phyloP scores from a whole-genome alignment of 2,797 vertebrate genomes.

The Alfaro cultratus region DNA sequence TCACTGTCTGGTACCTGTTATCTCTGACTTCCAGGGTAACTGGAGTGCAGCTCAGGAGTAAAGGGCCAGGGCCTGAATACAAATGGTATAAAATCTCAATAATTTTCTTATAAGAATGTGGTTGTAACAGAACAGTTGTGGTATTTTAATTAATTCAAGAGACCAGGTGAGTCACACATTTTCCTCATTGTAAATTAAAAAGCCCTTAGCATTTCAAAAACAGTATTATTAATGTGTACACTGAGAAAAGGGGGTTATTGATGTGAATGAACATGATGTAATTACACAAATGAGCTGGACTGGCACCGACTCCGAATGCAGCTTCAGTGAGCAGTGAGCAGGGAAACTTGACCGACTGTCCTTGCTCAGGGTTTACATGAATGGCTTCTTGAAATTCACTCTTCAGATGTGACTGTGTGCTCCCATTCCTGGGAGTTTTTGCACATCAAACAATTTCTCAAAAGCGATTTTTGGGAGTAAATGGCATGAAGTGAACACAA shows the following conservation, averaged over 20 bases:
- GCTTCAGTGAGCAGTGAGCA: background rate
- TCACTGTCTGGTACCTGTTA: too few relatives aligned
- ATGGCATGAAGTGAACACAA: background rate
- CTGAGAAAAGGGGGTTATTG: background rate
- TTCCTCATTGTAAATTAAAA: background rate
- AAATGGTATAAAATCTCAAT: background rate
- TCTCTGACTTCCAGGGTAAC: too few relatives aligned
- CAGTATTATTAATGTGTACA: background rate
- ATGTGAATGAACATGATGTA: conserved; percentile 11
- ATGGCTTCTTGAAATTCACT: conserved; percentile 19
- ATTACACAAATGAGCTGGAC: conserved; percentile 13
- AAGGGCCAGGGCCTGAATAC: background rate
- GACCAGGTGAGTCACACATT: background rate
- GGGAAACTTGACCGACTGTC: conserved; percentile 21
- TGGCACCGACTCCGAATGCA: conserved; percentile 39
- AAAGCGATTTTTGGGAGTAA: background rate
- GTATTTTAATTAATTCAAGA: background rate
- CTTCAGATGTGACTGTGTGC: background rate
- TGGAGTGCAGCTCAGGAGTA: background rate
- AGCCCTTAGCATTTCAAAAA: background rate
- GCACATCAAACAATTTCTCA: background rate
- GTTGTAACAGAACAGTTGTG: background rate
- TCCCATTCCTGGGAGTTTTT: background rate
- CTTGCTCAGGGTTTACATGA: conserved; percentile 37
- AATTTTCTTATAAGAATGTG: background rate